Base-by-base conservation (phyloP, 2,113 vertebrate species). In the Tapirus terrestris region DNA sequence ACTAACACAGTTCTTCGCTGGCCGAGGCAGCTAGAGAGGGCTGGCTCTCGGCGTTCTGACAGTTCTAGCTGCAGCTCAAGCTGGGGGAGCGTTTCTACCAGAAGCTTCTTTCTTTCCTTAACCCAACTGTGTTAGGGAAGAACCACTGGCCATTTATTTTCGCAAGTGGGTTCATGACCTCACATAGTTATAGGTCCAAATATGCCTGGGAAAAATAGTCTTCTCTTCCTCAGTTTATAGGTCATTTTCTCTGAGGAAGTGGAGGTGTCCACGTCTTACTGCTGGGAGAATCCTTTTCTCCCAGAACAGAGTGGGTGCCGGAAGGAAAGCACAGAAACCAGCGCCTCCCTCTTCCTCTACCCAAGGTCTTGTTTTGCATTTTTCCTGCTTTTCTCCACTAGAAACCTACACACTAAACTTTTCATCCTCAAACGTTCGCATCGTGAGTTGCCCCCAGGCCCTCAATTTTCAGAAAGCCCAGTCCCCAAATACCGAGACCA, bases 81-180 rank as follows among this genome's bases (percentile, higher is more conserved):
- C 9, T 21, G 2, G 39, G 67, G 9, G 36, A 63, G 12, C 75
- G 63, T 91, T 93, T 72, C 72, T 56, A 77, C 70, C 18, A 77
- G 67, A 79, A 68, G 72, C n/a, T 87, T 84, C 77, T 83, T 93
- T 89, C 81, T 96, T 83, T 82, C 63, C 83, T 96, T 53, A 90
- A 39, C 31, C 6, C 48, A 95, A 48, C 45, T 89, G 36, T 61
- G 43, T 58, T 79, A 92, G 83, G 43, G 65, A 96, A 95, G 87
- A 92, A 58, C 48, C 16, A 51, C 45, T 73, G 68, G 60, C 16
- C 70, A 96, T 93, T 97, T 72, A 82, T 97, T 97, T 97, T 92
- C 91, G 75, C 67, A 96, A 89, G 96, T 83, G 85, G 84, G 95
- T 96, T 96, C 84, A 61, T 70, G 94, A 97, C 73, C 95, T 95